A percentile compares a stretch with the other conserved stretches of the same genome.
Conservation (phyloP, 2,888 invertebrate genomes). For the Eledona agricola region DNA sequence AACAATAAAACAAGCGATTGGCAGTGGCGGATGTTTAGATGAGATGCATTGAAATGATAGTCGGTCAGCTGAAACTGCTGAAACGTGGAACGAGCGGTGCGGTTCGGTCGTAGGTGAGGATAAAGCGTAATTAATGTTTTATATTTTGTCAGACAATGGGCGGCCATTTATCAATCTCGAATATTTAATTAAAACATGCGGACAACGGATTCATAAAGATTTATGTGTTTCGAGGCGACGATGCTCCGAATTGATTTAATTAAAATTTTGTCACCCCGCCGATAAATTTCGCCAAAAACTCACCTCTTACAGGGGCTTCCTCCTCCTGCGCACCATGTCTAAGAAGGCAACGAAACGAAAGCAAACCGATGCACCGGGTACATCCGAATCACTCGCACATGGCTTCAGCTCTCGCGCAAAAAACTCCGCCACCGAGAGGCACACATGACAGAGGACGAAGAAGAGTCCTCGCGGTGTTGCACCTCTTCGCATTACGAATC, state of each 20-base stretch:
- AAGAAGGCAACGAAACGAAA: constrained; percentile 25
- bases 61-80: too few relatives aligned
- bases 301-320: constrained; percentile 40
- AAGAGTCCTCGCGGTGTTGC: too few relatives aligned
- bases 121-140: constrained; percentile 60
- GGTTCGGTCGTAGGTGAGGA: constrained; percentile 50
- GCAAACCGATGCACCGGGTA: constrained; percentile 16
- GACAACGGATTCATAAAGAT: constrained; percentile 64
- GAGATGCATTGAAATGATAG: too few relatives aligned
- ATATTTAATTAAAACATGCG: constrained; percentile 65
- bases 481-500: too few relatives aligned
- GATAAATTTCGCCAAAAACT: constrained; percentile 45
- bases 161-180: constrained; percentile 63
- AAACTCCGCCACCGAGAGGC: too few relatives aligned
- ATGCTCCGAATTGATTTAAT: constrained; percentile 61
- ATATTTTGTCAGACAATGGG: constrained; percentile 62
- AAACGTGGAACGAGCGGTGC: too few relatives aligned
- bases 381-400: constrained; percentile 34
- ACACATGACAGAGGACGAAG: too few relatives aligned
- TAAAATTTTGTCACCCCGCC: constrained; percentile 58
- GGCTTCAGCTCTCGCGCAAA: too few relatives aligned
- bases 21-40: too few relatives aligned
- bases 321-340: constrained; percentile 40
- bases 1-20: too few relatives aligned
- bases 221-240: constrained; percentile 60